phyloP scores from a whole-genome alignment of 2,888 invertebrate genomes.

The Tigriopus californicus region DNA sequence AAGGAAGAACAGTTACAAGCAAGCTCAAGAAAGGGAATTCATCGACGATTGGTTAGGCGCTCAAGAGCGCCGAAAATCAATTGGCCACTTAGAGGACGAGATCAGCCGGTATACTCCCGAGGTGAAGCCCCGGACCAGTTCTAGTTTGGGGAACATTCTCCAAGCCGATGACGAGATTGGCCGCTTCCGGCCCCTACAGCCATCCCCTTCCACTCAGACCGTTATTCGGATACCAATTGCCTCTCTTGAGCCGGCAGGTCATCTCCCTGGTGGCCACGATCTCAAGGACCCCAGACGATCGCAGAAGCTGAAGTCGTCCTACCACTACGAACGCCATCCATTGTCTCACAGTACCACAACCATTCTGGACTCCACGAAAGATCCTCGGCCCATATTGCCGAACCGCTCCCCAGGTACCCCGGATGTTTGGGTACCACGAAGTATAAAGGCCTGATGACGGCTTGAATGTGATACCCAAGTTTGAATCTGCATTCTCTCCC shows the following conservation, averaged over 20 bases:
- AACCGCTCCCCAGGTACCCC: slow-evolving; percentile 3
- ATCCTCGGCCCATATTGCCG: slow-evolving; percentile 8
- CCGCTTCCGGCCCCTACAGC: no score
- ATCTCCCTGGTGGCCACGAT: neutral
- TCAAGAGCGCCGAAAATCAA: no score
- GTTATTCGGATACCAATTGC: neutral
- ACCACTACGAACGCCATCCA: neutral
- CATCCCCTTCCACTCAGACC: no score
- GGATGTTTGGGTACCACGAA: slow-evolving; percentile 4
- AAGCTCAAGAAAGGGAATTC: neutral
- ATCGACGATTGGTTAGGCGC: no score
- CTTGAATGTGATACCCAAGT: no score
- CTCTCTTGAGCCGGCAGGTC: neutral
- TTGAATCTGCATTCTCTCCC: no score
- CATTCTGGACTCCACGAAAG: neutral
- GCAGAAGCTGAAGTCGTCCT: neutral
- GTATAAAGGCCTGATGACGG: no score
- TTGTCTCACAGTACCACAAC: neutral
- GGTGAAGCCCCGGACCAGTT: neutral
- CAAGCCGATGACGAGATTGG: neutral
- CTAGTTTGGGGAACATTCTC: neutral
- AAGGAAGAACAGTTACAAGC: neutral
- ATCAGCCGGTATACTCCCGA: no score
- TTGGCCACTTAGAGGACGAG: no score
- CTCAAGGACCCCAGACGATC: neutral